These are phyloP conservation scores for Pongo pygmaeus DNA, from an alignment of 2,113 vertebrate species.

Conservation along the genomic window DNA sequence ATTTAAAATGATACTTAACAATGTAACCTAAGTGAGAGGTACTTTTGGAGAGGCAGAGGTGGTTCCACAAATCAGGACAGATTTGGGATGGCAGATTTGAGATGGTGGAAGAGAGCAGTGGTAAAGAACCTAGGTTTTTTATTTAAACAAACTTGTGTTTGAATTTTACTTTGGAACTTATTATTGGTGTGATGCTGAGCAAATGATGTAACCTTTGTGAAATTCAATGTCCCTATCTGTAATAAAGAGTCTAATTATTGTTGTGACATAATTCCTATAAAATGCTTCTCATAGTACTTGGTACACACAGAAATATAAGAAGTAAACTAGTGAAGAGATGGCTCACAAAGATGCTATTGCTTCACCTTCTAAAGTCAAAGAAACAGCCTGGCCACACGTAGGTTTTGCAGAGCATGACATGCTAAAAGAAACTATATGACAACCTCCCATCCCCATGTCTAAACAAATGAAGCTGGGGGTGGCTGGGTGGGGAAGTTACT, in stretches of 20 bases:
- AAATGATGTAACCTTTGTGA: background rate
- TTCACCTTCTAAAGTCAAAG: background rate
- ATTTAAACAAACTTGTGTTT: background rate
- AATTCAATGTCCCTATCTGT: background rate
- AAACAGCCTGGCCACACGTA: background rate
- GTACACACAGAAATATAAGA: background rate
- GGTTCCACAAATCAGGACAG: background rate
- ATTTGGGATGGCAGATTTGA: background rate
- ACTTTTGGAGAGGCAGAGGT: background rate
- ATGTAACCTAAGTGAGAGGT: background rate
- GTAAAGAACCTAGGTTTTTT: background rate
- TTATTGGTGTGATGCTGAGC: background rate
- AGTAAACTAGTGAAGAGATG: background rate
- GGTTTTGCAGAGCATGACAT: background rate
- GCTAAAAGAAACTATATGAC: background rate
- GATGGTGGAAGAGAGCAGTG: background rate
- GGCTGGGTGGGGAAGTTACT: background rate
- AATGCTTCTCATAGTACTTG: background rate
- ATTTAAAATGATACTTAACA: background rate
- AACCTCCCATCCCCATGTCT: rapidly evolving
- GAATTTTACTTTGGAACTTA: background rate
- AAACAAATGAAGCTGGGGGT: background rate
- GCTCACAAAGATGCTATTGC: background rate
- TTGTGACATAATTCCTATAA: background rate
- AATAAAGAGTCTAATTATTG: background rate